These are phyloP conservation scores for Drosophila sp. DNA, from an alignment of 1,140 invertebrate genomes.

Conservation along the genomic window DNA sequence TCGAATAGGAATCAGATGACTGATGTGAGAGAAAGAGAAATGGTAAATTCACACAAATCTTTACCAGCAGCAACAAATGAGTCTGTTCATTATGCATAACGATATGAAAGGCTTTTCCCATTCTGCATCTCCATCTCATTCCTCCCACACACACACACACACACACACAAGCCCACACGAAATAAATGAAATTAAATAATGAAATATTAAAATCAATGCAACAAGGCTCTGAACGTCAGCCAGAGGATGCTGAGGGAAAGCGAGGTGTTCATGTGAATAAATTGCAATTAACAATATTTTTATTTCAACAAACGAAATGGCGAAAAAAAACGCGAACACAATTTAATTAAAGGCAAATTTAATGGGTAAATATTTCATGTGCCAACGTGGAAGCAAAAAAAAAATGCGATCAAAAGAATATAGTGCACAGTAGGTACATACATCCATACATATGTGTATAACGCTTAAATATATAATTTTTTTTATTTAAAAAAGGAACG, in stretches of 20 bases:
- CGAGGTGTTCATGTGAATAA: conserved; percentile 82
- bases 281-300: conserved; percentile 83
- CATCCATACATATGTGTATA: conserved; percentile 13
- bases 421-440: conserved; percentile 24
- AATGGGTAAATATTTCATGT: conserved; percentile 79
- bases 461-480: conserved; percentile 61
- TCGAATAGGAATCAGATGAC: neutral
- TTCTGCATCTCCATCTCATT: neutral
- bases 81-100: conserved; percentile 73
- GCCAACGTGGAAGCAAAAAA: neutral
- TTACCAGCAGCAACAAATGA: conserved; percentile 37
- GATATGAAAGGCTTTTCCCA: conserved; percentile 28
- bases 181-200: conserved; percentile 67
- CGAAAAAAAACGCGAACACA: conserved; percentile 37
- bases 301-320: conserved; percentile 78
- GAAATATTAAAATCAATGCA: conserved; percentile 79
- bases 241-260: conserved; percentile 1
- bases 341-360: conserved; percentile 82
- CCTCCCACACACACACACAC: neutral
- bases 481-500: conserved; percentile 57
- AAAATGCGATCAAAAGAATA: neutral
- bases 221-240: conserved; percentile 29
- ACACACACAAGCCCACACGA: neutral
- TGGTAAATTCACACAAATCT: conserved; percentile 34
- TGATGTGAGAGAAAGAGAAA: neutral